phyloP scores from a whole-genome alignment of 2,113 vertebrate genomes.

The Nesoenas mayeri region DNA sequence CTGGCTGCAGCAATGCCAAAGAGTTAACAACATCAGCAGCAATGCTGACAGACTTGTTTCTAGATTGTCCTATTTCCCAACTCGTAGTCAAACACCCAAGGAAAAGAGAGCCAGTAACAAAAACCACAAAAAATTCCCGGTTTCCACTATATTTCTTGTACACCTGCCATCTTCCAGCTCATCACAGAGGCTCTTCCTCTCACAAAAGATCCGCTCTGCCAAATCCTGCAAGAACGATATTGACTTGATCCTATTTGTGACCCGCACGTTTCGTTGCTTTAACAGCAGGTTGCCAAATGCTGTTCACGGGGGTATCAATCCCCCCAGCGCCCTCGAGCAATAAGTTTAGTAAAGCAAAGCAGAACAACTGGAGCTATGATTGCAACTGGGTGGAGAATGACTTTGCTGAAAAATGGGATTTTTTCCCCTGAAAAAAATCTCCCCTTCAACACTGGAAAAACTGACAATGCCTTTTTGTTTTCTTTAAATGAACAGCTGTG shows the following conservation, averaged over 20 bases:
- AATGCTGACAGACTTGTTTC: not conserved
- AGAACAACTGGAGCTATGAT: conserved; percentile 41
- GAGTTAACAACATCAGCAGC: conserved; percentile 22
- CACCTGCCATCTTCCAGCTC: conserved; percentile 67
- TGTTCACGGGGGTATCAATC: conserved; percentile 12
- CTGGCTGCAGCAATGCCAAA: not conserved
- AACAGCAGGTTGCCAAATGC: conserved; percentile 9
- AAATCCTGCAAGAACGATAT: conserved; percentile 24
- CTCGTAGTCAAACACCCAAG: conserved; percentile 18
- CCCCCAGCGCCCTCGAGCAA: not conserved
- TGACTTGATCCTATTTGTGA: conserved; percentile 16
- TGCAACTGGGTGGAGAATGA: conserved; percentile 39
- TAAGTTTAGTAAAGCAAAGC: not conserved
- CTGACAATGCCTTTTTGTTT: conserved; percentile 57
- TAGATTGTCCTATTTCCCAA: not conserved
- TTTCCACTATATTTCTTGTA: conserved; percentile 52
- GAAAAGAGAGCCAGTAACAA: conserved; percentile 13
- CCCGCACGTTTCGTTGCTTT: not conserved
- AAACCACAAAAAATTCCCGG: conserved; percentile 38
- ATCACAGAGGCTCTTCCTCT: conserved; percentile 59
- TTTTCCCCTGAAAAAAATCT: conserved; percentile 18
- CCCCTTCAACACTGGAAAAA: conserved; percentile 43
- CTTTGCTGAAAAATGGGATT: conserved; percentile 52
- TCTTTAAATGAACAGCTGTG: conserved; percentile 22
- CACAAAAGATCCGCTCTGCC: conserved; percentile 23